Conservation (phyloP, 1,140 invertebrate genomes). For the Achroia grisella region DNA sequence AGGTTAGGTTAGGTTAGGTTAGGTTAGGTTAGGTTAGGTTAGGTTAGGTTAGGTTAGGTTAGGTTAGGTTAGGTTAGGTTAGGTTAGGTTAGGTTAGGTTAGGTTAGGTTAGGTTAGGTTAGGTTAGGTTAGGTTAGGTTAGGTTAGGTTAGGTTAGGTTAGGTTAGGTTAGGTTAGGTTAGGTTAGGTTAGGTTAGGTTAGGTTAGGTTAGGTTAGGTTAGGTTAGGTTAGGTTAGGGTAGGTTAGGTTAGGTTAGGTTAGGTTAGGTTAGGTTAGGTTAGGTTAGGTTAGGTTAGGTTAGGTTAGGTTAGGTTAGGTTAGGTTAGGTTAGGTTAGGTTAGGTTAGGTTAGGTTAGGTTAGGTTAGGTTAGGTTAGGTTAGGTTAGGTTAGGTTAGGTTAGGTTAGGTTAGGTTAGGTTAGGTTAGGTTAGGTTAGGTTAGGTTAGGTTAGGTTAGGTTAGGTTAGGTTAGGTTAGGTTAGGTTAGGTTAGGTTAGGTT, state of each 20-base stretch:
- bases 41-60: background rate
- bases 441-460: conserved; percentile 9
- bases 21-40: conserved; percentile 1
- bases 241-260: too few relatives aligned
- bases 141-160: conserved; percentile 1
- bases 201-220: conserved; percentile 17
- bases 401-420: conserved; percentile 7
- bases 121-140: conserved; percentile 8
- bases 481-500: conserved; percentile 24
- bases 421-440: conserved; percentile 17
- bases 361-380: conserved; percentile 13
- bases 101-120: conserved; percentile 7
- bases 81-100: conserved; percentile 4
- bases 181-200: conserved; percentile 18
- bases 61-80: background rate
- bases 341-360: too few relatives aligned
- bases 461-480: conserved; percentile 22
- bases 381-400: conserved; percentile 12
- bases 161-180: conserved; percentile 1
- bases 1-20: conserved; percentile 1
- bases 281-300: conserved; percentile 8
- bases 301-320: conserved; percentile 25
- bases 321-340: conserved; percentile 10
- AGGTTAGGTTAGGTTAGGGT: too few relatives aligned
- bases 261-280: conserved; percentile 11